Evolutionary conservation across 2,888 invertebrate genomes (phyloP).

Genomic region (Drosophila buzzatii): DNA sequence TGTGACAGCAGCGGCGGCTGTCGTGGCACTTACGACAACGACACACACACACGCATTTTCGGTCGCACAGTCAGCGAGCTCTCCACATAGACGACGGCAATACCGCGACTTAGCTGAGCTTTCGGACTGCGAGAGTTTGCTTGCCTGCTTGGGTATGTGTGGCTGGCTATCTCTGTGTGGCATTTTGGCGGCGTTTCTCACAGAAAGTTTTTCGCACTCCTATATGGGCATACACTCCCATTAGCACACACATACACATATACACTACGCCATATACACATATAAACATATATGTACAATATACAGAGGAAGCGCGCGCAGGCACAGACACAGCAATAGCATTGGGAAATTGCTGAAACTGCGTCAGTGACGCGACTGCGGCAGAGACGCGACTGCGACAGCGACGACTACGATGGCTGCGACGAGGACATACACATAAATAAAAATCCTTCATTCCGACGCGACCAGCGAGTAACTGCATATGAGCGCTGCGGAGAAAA

Average conservation of each 20-base stretch:
- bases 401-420: conserved; percentile 50
- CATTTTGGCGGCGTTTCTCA: conserved; percentile 59
- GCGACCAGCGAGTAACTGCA: conserved; percentile 84
- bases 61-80: conserved; percentile 44
- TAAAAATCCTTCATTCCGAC: conserved; percentile 85
- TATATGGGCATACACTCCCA: conserved; percentile 24
- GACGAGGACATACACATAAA: conserved; percentile 84
- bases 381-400: conserved; percentile 68
- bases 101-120: conserved; percentile 63
- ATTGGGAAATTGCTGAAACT: conserved; percentile 51
- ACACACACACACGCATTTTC: conserved; percentile 18
- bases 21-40: conserved; percentile 62
- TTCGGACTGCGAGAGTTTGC: conserved; percentile 40
- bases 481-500: conserved; percentile 72
- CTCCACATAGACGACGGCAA: conserved; percentile 43
- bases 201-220: conserved; percentile 67
- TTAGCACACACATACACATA: background rate
- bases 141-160: conserved; percentile 8
- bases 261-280: background rate
- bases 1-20: conserved; percentile 45
- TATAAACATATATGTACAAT: background rate
- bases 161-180: conserved; percentile 24
- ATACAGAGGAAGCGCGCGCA: conserved; percentile 7
- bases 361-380: conserved; percentile 52
- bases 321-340: conserved; percentile 29